Evolutionary conservation across 2,113 vertebrate species (phyloP).

Genomic region (Caretta caretta): DNA sequence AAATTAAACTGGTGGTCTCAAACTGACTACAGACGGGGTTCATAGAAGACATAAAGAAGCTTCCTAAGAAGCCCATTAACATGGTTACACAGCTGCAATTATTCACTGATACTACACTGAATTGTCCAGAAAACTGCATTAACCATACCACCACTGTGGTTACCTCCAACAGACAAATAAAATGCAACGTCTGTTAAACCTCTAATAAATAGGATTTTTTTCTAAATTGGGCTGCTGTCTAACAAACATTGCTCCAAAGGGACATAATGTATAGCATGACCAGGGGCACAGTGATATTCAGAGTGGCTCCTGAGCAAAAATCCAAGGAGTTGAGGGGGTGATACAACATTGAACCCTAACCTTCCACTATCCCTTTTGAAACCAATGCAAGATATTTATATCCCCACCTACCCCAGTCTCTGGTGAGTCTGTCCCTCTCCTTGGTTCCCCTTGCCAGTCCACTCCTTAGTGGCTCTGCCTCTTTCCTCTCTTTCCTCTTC

Average conservation of each 20-base stretch:
- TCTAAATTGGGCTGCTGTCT: neutral
- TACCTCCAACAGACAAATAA: neutral
- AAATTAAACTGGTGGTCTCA: slow-evolving; percentile 47
- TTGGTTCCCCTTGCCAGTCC: neutral
- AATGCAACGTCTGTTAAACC: slow-evolving; percentile 9
- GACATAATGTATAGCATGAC: fast-evolving
- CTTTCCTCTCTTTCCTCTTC: neutral
- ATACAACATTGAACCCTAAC: neutral
- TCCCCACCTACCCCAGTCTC: neutral
- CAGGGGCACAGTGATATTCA: neutral
- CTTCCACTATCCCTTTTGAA: neutral
- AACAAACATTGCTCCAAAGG: neutral
- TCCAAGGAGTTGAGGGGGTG: neutral
- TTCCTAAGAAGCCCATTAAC: slow-evolving; percentile 42
- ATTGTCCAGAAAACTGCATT: neutral
- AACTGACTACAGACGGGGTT: slow-evolving; percentile 36
- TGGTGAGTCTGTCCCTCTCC: neutral
- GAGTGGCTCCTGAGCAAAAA: too few species aligned
- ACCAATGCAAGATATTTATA: neutral
- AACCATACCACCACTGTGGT: neutral
- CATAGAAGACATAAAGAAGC: slow-evolving; percentile 1
- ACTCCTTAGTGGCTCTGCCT: neutral
- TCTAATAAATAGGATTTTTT: slow-evolving; percentile 9
- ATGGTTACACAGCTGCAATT: neutral
- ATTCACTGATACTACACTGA: slow-evolving; percentile 39